Conservation (phyloP, 2,888 invertebrate genomes). For the Fragum sueziense region DNA sequence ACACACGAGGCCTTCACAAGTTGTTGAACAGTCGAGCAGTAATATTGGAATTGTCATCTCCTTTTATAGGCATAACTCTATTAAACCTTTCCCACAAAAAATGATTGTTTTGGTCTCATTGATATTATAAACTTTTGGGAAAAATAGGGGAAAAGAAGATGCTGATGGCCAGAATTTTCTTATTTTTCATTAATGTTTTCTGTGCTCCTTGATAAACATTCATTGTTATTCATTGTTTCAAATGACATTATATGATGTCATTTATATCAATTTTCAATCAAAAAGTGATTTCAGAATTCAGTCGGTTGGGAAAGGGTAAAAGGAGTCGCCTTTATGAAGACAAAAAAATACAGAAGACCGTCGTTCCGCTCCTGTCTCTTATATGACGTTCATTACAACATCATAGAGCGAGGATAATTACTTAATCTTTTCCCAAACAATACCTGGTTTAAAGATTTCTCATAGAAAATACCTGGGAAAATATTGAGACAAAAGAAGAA, state of each 20-base stretch:
- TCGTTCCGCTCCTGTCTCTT: conserved; percentile 9
- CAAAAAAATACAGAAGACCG: not conserved
- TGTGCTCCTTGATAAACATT: too few species aligned
- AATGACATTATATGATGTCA: not conserved
- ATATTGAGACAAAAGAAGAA: too few species aligned
- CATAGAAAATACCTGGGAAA: too few species aligned
- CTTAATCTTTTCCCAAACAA: too few species aligned
- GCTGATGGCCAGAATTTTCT: not conserved
- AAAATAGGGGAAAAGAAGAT: not conserved
- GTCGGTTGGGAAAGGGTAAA: too few species aligned
- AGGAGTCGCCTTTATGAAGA: not conserved
- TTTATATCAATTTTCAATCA: too few species aligned
- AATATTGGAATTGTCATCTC: not conserved
- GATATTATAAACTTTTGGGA: too few species aligned
- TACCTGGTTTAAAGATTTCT: too few species aligned
- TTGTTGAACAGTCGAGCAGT: not conserved
- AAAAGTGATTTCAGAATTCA: too few species aligned
- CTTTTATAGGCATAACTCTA: not conserved
- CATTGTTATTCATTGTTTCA: too few species aligned
- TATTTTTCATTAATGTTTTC: not conserved
- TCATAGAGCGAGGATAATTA: conserved; percentile 21
- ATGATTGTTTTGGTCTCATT: too few species aligned
- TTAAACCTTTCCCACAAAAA: too few species aligned
- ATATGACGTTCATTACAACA: conserved; percentile 9
- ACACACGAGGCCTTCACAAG: not conserved